Percentiles rank a stretch among this genome's conserved stretches.
Conservation (phyloP, 1,140 invertebrate species). For the Bursaphelenchus mucronatus region DNA sequence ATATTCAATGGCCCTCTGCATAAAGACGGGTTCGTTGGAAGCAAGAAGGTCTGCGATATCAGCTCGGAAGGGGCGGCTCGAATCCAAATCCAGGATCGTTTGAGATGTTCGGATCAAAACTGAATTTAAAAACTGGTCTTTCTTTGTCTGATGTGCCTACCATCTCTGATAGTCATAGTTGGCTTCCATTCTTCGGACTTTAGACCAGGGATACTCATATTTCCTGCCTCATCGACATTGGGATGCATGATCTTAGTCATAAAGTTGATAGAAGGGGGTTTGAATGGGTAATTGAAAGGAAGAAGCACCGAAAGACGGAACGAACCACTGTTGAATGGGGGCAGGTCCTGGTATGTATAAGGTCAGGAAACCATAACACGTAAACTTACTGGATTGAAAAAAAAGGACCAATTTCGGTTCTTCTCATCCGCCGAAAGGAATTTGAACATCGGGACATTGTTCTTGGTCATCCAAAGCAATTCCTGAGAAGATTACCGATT, state of each 20-base stretch:
- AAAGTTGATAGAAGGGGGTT: conserved; percentile 12
- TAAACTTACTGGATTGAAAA: conserved; percentile 2
- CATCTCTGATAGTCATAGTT: background rate
- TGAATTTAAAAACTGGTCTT: background rate
- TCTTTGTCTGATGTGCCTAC: background rate
- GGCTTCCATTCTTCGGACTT: conserved; percentile 13
- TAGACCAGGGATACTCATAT: conserved; percentile 66
- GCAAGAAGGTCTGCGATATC: conserved; percentile 90
- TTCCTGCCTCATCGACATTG: conserved; percentile 74
- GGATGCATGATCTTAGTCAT: conserved; percentile 21
- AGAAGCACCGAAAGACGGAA: background rate
- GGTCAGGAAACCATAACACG: background rate
- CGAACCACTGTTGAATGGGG: conserved; percentile 11
- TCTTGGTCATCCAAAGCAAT: conserved; percentile 1
- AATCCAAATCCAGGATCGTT: background rate
- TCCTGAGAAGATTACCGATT: background rate
- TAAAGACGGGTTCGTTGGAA: conserved; percentile 89
- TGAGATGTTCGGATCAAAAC: background rate
- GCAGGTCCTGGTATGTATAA: background rate
- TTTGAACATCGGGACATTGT: conserved; percentile 1
- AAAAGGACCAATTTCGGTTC: conserved; percentile 9
- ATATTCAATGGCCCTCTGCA: conserved; percentile 93
- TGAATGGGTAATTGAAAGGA: conserved; percentile 11
- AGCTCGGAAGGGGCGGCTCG: conserved; percentile 69
- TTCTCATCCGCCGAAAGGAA: background rate